Evolutionary conservation across 1,140 invertebrate genomes (phyloP).

Genomic region (Procambarus clarkii): DNA sequence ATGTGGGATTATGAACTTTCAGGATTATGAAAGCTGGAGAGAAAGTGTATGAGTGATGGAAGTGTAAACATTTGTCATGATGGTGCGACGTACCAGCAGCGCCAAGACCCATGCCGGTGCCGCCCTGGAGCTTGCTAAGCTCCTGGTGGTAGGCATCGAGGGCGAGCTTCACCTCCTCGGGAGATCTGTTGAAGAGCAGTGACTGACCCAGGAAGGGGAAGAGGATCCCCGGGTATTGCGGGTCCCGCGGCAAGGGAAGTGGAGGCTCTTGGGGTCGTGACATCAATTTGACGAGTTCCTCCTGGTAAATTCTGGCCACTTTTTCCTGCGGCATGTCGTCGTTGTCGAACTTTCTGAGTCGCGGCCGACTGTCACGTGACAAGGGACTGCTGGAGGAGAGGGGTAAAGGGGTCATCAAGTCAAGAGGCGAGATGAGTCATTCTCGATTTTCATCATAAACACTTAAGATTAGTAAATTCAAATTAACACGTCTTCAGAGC

Average conservation of each 20-base stretch:
- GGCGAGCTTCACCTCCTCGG: conserved; percentile 91
- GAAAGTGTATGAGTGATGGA: too few relatives aligned
- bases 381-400: conserved; percentile 90
- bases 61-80: too few relatives aligned
- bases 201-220: conserved; percentile 71
- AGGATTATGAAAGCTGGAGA: too few relatives aligned
- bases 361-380: conserved; percentile 76
- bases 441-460: too few relatives aligned
- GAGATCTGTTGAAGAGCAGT: conserved; percentile 77
- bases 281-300: conserved; percentile 95
- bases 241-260: conserved; percentile 72
- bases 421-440: too few relatives aligned
- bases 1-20: too few relatives aligned
- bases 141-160: conserved; percentile 94
- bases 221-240: conserved; percentile 68
- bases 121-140: conserved; percentile 87
- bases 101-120: conserved; percentile 71
- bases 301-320: conserved; percentile 96
- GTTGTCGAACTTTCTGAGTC: conserved; percentile 80
- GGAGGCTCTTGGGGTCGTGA: conserved; percentile 80
- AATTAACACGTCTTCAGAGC: too few relatives aligned
- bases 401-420: background rate
- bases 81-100: conserved; percentile 75
- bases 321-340: conserved; percentile 98
- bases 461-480: too few relatives aligned